phyloP scores from a whole-genome alignment of 2,888 invertebrate species.

The Oeneis ivallda region DNA sequence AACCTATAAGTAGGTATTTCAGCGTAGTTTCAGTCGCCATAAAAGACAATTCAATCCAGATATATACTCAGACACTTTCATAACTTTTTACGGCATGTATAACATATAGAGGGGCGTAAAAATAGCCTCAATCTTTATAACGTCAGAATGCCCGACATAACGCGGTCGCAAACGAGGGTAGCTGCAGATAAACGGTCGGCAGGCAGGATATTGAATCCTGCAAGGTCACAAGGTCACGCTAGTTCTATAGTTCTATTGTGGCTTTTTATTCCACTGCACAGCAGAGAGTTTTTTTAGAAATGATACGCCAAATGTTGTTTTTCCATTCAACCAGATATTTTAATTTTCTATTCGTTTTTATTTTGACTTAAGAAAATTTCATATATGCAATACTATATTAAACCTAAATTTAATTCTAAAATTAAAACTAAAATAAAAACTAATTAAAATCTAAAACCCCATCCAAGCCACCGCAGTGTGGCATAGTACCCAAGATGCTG shows the following conservation, averaged over 20 bases:
- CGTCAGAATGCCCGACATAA: constrained; percentile 9
- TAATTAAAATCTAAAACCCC: too few species aligned
- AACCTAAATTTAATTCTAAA: too few species aligned
- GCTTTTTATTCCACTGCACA: not conserved
- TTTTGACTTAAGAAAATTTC: too few species aligned
- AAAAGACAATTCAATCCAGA: constrained; percentile 16
- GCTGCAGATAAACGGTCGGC: constrained; percentile 7
- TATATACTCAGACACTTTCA: constrained; percentile 15
- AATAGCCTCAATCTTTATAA: constrained; percentile 16
- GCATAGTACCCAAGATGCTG: too few species aligned
- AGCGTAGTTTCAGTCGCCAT: not conserved
- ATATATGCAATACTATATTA: too few species aligned
- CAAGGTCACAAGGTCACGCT: constrained; percentile 8
- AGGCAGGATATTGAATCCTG: constrained; percentile 20
- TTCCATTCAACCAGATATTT: not conserved
- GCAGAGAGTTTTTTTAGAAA: not conserved
- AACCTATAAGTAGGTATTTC: not conserved
- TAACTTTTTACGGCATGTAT: constrained; percentile 17
- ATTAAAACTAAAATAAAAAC: too few species aligned
- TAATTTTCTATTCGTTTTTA: too few species aligned
- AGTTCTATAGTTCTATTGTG: not conserved
- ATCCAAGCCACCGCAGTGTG: too few species aligned
- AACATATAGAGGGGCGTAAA: constrained; percentile 16
- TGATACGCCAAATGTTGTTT: not conserved
- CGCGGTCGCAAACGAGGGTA: constrained; percentile 14